Base-by-base conservation (phyloP, 1,140 invertebrate species). In the Anoplolepis gracilipes region DNA sequence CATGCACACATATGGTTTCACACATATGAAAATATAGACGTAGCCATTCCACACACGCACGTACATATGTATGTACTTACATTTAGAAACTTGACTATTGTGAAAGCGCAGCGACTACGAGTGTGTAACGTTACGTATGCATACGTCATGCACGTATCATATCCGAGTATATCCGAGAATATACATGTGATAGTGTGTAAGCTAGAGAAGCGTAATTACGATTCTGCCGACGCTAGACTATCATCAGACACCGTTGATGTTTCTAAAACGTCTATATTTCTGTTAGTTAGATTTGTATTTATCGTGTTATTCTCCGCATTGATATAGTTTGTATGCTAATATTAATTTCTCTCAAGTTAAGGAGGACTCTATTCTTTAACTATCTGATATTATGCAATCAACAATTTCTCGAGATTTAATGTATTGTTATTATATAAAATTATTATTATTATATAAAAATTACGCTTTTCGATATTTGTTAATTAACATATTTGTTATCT, bases 191-290 rank as follows among this genome's bases (percentile, higher is more conserved):
- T 19, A 16, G 78, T 42, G 65, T 42, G 78, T 72, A 49, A 81
- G 33, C 39, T 73, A 42, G 78, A 42, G 78, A 61, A 61, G 67
- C n/a, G 78, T 55, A 82, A 82, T 82, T 82, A 72, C 53, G 30
- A 61, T 72, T 72, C 53, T 22, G 30, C 78, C 39, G 36, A 59
- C 53, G 59, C 67, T 22, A 59, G 78, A 73, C 78, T 59, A 72
- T 82, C 78, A 72, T 82, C 67, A 59, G 78, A 82, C 53, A 82
- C 3, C 67, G 39, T 39, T 39, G 78, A 82, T 73, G 53, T 72
- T 73, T 82, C 36, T 46, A 57, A 69, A 69, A 13, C n/a, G 53
- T 73, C 49, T 73, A 57, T 42, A 42, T 82, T 36, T 49, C 28
- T 67, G 67, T 81, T 81, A 81, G 77, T 70, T 69, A 70, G 13